Evolutionary conservation across 30 jellyfish, hydroid and myxozoan genomes (phyloP), one percentile per base, ranked within the genome.

Genomic region (Cassiopea xamachana): DNA sequence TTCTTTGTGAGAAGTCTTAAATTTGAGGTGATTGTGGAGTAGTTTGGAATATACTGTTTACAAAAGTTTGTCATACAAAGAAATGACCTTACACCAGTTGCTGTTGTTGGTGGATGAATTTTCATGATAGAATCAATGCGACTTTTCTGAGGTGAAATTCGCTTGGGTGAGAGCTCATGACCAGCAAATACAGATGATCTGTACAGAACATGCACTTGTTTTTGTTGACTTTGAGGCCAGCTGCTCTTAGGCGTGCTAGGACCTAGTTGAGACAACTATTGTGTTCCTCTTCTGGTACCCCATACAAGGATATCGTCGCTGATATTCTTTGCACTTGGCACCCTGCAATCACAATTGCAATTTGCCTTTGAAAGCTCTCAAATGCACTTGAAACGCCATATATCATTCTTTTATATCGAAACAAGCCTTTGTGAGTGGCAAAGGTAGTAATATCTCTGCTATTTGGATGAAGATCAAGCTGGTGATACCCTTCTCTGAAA

Each of bases 371-470:
- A 68, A 84, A 91, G 17, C n/a, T 47, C 64, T 77, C 91, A 64
- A 58, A 13, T 45, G 91, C 97, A 73, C 94, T 45, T 3, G 77
- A 55, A 55, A 55, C 64, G 12, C 64, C 64, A 55, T 55, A 55
- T 55, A 27, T 51, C 19, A 90, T 47, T 15, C 94, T 61, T 48
- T 73, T 90, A 61, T 82, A 90, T 55, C 94, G n/a, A 78, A 75
- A 89, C 17, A 69, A 73, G 18, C 96, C 88, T 71, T 48, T 64
- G 69, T 79, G 92, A 39, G 92, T 89, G 10, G 93, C 84, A 72
- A 80, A 89, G 69, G 93, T 89, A 7, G 96, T 79, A 58, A 74
- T 85, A 79, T 71, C 64, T 17, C 96, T 43, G 49, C 69, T 27
- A 16, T 89, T 78, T 13, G 87, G 87, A 60, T 80, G 89, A 17